Evolutionary conservation across 2,888 invertebrate species (phyloP).

Genomic region (Oligia strigilis): DNA sequence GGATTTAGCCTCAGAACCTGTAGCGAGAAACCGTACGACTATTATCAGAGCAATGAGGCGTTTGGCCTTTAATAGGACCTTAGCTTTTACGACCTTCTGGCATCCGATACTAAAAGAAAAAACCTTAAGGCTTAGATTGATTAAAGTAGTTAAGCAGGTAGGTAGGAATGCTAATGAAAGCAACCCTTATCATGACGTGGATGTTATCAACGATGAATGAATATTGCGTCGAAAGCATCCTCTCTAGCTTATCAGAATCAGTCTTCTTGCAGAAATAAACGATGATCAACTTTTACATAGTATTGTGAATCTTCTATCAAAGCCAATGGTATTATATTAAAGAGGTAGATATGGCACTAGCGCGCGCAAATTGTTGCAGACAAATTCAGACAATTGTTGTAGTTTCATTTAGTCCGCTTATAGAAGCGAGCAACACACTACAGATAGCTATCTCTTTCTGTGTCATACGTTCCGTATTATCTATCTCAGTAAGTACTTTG

Average conservation of each 20-base stretch:
- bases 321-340: too few relatives aligned
- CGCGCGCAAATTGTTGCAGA: too few relatives aligned
- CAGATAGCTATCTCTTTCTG: too few relatives aligned
- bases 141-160: constrained; percentile 1
- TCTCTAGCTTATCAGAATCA: not conserved
- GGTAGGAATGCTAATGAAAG: not conserved
- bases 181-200: not conserved
- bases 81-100: constrained; percentile 54
- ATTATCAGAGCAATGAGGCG: constrained; percentile 54
- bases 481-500: too few relatives aligned
- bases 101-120: constrained; percentile 41
- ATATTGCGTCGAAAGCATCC: not conserved
- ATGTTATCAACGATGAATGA: not conserved
- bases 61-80: constrained; percentile 45
- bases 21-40: constrained; percentile 19
- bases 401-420: too few relatives aligned
- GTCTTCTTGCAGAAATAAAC: too few relatives aligned
- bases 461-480: too few relatives aligned
- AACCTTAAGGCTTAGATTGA: constrained; percentile 34
- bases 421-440: too few relatives aligned
- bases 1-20: constrained; percentile 47
- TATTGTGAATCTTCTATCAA: not conserved
- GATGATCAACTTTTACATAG: not conserved
- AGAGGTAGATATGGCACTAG: too few relatives aligned
- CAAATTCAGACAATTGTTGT: too few relatives aligned